Evolutionary conservation across 2,113 vertebrate genomes (phyloP).

Genomic region (Podilymbus podiceps): DNA sequence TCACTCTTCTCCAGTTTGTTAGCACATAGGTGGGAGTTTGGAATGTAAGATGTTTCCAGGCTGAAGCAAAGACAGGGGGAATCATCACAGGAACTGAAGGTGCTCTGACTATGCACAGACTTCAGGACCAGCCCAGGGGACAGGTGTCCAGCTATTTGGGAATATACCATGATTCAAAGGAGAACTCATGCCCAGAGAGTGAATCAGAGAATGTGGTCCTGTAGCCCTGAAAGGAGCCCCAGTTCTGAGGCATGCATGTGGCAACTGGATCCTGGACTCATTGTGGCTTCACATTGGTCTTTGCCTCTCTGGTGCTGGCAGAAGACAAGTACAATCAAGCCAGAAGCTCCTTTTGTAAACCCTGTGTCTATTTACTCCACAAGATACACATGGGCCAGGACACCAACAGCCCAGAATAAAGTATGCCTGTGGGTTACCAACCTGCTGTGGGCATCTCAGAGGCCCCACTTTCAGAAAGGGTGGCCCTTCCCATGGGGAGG

Average conservation of each 20-base stretch:
- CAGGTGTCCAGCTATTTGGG: not conserved
- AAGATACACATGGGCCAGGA: not conserved
- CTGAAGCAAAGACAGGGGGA: not conserved
- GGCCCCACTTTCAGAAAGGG: not conserved
- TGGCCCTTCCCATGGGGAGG: too few species aligned
- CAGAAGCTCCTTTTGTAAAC: not conserved
- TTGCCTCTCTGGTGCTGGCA: not conserved
- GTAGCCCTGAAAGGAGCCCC: not conserved
- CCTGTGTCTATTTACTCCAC: not conserved
- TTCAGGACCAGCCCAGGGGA: not conserved
- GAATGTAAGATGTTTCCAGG: not conserved
- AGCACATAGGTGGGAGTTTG: not conserved
- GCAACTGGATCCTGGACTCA: rapidly evolving
- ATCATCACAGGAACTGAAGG: not conserved
- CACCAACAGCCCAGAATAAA: not conserved
- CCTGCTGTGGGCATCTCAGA: not conserved
- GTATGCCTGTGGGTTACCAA: not conserved
- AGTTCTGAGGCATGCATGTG: not conserved
- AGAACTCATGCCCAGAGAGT: not conserved
- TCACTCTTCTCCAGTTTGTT: not conserved
- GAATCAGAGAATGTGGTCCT: not conserved
- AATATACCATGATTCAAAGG: not conserved
- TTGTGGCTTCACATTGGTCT: not conserved
- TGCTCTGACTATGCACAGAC: not conserved
- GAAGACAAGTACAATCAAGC: not conserved